Conservation (phyloP, 2,797 vertebrate genomes). For the Coreius guichenoti region DNA sequence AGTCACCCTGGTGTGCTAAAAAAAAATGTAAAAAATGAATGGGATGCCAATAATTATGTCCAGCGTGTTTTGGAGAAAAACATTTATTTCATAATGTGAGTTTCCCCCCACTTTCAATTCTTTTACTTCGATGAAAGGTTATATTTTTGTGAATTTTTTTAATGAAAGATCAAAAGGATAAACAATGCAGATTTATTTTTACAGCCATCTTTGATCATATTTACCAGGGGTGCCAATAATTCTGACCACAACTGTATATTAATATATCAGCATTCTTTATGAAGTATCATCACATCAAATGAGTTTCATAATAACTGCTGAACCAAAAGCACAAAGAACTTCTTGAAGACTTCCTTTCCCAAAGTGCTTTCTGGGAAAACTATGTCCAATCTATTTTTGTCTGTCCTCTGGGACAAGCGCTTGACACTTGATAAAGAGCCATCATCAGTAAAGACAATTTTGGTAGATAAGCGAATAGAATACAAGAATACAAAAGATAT, state of each 20-base stretch:
- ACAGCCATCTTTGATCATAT: no score
- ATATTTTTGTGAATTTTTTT: no score
- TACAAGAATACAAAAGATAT: conserved; percentile 24
- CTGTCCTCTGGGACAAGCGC: conserved; percentile 42
- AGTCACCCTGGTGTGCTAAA: no score
- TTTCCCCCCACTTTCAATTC: no score
- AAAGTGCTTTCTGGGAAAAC: conserved; percentile 44
- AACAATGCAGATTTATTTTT: no score
- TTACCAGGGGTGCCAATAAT: no score
- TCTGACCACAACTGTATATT: neutral
- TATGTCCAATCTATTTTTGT: conserved; percentile 58
- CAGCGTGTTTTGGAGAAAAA: no score
- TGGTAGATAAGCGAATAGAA: conserved; percentile 33
- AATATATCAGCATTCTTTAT: neutral
- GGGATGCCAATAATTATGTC: no score
- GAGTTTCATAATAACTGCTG: neutral
- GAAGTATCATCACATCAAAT: neutral
- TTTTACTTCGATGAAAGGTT: no score
- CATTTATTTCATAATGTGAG: no score
- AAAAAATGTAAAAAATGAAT: no score
- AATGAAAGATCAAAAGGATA: no score
- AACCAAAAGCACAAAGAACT: conserved; percentile 2
- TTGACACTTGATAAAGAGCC: conserved; percentile 46
- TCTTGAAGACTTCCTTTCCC: conserved; percentile 50
- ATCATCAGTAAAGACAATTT: conserved; percentile 22